Evolutionary conservation across 2,888 invertebrate genomes (phyloP), one percentile per base, ranked within the genome.

Genomic region (Lepidochrysops patricia): DNA sequence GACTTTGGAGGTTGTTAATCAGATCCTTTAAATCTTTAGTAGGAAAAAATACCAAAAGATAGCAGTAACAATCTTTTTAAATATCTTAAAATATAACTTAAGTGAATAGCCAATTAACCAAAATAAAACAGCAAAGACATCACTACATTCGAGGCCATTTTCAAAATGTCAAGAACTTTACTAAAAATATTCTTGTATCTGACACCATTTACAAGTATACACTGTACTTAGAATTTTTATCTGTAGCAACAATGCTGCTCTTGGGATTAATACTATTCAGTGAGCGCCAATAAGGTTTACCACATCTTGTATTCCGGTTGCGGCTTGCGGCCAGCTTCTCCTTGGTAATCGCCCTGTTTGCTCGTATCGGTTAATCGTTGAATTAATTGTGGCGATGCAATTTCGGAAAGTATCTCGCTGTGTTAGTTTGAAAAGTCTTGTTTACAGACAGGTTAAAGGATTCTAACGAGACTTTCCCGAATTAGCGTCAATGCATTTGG

Each of bases 241-340:
- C 19, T 19, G 19, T 15, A 23, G 23, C 9, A 43, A 43, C 43
- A 43, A 12, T 9, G 23, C 19, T 9, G 43, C 23, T 43, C 43
- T 4, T 19, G 43, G 43, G 12, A 43, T 50, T 50, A 50, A 26
- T 50, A 50, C 26, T 50, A 50, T 26, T 26, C 50, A 6, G 25
- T 50, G 25, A 25, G 50, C 25, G 26, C 50, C 50, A 50, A 50
- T 50, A 50, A 25, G 50, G 25, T 50, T 50, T 26, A 13, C 52
- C 52, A 29, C 27, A 52, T 52, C 52, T 52, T 52, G 52, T 29
- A 52, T 29, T 52, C 52, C 13, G 27, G 52, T 27, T 26, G 52
- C 13, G 52, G 52, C 7, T 52, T 52, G 27, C 15, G 27, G 27
- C 12, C 29, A 9, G 7, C 13, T 27, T 23, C 26, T 52, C 29